Evolutionary conservation across 2,797 vertebrate genomes (phyloP), one percentile per base, ranked within the genome.

Genomic region (Brachymystax lenok): DNA sequence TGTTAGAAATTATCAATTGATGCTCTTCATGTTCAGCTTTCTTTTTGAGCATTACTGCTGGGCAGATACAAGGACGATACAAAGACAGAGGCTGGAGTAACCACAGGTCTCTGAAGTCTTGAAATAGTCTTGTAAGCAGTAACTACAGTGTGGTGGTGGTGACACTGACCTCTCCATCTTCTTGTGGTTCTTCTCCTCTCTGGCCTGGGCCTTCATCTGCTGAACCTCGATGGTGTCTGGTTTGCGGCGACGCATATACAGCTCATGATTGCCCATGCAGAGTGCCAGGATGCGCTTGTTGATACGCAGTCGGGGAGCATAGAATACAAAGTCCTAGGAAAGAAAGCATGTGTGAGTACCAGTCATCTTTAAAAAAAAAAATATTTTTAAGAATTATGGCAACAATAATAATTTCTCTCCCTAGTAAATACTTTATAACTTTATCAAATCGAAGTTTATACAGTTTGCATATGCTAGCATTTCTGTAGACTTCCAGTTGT

Each of bases 251-350:
- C 97, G 95, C 97, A 99, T 99, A 78, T 99, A 99, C 82, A 99
- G 94, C 88, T 99, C 98, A 0, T 99, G 98, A 93, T 99, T 99
- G 27, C 98, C 98, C 98, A 99, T 99, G 87, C 98, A 99, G 3
- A 99, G 92, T 0, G 98, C 97, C 89, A 99, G 89, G 79, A 99
- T 97, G 1, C 97, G 94, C 75, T 99, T 99, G 93, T 99, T 99
- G 88, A 99, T 98, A 82, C 97, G 94, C 89, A 99, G 95, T 80
- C 97, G 96, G 3, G 97, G 97, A 30, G 97, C 98, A 27, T 98
- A 98, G 90, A 99, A 99, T 16, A 99, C 96, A 91, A 99, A 99
- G 89, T 99, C 98, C 97, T 98, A 72, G 59, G 77, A 75, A 21
- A 81, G 17, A 52, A 30, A 74, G 61, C 33, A 13, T 24, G 14